phyloP scores from a whole-genome alignment of 2,888 invertebrate genomes.

The Catotricha subobsoleta region DNA sequence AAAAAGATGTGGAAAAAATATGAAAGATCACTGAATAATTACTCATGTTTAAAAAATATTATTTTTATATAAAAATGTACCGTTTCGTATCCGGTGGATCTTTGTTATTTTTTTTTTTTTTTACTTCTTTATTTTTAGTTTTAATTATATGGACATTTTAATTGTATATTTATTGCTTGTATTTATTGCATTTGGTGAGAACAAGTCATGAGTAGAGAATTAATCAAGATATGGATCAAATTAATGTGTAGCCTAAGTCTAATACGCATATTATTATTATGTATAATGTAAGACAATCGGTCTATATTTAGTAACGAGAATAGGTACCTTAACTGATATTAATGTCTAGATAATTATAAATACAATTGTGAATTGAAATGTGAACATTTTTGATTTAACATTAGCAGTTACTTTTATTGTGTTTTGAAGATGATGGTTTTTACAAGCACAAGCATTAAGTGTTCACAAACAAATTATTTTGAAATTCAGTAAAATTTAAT shows the following conservation, averaged over 20 bases:
- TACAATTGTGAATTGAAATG: too few relatives aligned
- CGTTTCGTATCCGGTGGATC: constrained; percentile 6
- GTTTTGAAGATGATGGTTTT: too few relatives aligned
- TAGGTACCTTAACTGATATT: too few relatives aligned
- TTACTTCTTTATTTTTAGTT: not conserved
- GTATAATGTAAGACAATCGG: too few relatives aligned
- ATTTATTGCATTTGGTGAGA: constrained; percentile 7
- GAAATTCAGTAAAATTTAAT: too few relatives aligned
- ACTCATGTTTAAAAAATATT: constrained; percentile 4
- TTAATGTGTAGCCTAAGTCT: not conserved
- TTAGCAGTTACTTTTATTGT: too few relatives aligned
- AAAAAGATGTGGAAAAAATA: not conserved
- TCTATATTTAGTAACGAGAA: too few relatives aligned
- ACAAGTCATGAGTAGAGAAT: constrained; percentile 5
- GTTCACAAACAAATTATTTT: too few relatives aligned
- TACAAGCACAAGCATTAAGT: too few relatives aligned
- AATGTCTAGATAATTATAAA: too few relatives aligned
- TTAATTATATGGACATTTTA: constrained; percentile 7
- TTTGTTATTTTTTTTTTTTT: not conserved
- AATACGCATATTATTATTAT: constrained; percentile 3
- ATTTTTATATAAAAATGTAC: constrained; percentile 1
- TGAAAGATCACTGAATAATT: constrained; percentile 4
- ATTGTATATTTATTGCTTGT: constrained; percentile 8
- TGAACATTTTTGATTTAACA: too few relatives aligned
- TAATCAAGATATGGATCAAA: constrained; percentile 8